Base-by-base conservation (phyloP, 2,113 vertebrate genomes). In the Varanus komodoensis region DNA sequence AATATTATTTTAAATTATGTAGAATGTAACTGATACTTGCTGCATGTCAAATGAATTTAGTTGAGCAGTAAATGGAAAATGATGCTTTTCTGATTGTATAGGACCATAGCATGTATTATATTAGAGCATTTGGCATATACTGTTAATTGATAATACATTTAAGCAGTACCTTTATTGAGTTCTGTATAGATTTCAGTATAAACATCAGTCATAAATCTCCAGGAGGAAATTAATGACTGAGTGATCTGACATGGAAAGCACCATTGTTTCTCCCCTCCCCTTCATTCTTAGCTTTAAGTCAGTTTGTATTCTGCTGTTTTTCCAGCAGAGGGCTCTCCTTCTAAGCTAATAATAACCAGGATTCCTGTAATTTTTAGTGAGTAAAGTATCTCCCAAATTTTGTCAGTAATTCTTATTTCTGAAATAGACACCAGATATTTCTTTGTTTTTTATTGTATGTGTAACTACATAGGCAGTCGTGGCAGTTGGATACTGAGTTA, bases 301-400 rank as follows among this genome's bases (percentile, higher is more conserved):
- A 75, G 34, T 84, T 44, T 29, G 29, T 3, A 0, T 52, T 90
- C 86, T 1, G 0, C 44, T 90, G 25, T 23, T 79, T 67, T 0
- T 44, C 96, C 97, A 89, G 96, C 93, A 97, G 97, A 96, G 97
- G 97, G 96, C 96, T 83, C 96, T 94, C 96, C 79, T 74, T 84
- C 74, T 91, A 94, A 97, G 89, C 93, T 81, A 94, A 96, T 97
- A 14, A 52, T 84, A 67, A n/a, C 0, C 2, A 14, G 82, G 85
- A 64, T 48, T 0, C 29, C 25, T 44, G 12, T 27, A 9, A 23
- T 9, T 87, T 52, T 64, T 86, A 87, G 44, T 1, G 0, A 87
- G 74, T 71, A 17, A 89, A 64, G 3, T 0, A n/a, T 68, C 12
- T 23, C 48, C 17, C 68, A 0, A 0, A 6, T 1, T 83, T 54